Percentiles rank a stretch among this genome's conserved stretches.
Conservation (phyloP, 2,113 vertebrate species). For the Gorsachius goisagi region DNA sequence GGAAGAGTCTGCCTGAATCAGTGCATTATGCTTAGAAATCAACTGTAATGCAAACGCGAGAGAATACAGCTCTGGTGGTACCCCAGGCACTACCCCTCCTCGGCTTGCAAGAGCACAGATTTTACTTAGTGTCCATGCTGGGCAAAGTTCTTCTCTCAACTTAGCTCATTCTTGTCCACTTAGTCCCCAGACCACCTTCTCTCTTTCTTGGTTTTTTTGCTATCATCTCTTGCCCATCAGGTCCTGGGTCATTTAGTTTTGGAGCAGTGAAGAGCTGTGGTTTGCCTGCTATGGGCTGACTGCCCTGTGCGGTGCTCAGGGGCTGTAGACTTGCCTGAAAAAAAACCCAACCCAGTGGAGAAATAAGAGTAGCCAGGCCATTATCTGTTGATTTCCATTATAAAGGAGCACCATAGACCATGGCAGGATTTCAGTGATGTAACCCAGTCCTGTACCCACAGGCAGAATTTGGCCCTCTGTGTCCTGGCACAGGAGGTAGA, state of each 20-base stretch:
- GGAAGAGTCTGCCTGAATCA: not conserved
- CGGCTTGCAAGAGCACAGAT: not conserved
- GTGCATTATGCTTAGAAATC: not conserved
- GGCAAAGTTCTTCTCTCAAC: not conserved
- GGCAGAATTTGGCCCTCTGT: not conserved
- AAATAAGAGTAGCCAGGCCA: not conserved
- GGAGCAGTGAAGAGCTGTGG: not conserved
- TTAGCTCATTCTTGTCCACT: not conserved
- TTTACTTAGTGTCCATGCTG: not conserved
- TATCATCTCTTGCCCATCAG: not conserved
- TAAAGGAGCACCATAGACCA: not conserved
- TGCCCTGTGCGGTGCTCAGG: not conserved
- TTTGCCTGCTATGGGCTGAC: not conserved
- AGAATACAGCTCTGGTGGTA: not conserved
- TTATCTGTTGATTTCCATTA: constrained; percentile 29
- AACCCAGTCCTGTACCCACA: not conserved
- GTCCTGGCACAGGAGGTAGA: not conserved
- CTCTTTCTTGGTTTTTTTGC: accelerated
- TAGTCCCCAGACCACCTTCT: not conserved
- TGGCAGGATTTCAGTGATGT: not conserved
- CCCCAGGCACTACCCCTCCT: not conserved
- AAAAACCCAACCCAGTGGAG: not conserved
- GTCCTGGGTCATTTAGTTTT: not conserved
- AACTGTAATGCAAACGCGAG: not conserved
- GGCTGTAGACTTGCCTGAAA: not conserved